These are phyloP conservation scores for Harpagifer antarcticus DNA, from an alignment of 2,797 vertebrate genomes.

Conservation along the genomic window DNA sequence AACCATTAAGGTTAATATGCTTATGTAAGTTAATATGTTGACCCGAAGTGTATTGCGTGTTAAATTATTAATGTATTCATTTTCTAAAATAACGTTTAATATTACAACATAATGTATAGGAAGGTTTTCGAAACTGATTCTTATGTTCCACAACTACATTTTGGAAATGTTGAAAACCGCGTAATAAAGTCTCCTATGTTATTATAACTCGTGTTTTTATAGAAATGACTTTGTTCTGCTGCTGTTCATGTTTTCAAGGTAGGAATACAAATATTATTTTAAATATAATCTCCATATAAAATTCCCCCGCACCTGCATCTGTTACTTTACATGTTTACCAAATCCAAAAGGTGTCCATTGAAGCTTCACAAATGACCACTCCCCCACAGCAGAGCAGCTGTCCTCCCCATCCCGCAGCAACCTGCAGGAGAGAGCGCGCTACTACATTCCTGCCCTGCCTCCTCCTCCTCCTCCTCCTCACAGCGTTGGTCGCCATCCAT, in stretches of 20 bases:
- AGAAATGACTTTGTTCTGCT: background rate
- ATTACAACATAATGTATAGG: background rate
- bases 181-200: background rate
- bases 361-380: conserved; percentile 55
- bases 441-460: conserved; percentile 68
- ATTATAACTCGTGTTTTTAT: background rate
- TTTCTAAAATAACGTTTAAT: background rate
- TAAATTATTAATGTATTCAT: background rate
- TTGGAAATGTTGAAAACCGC: background rate
- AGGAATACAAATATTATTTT: background rate
- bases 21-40: background rate
- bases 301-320: background rate
- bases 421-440: conserved; percentile 79
- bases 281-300: background rate
- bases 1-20: background rate
- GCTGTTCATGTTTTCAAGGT: background rate
- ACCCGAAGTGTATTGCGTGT: background rate
- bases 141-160: background rate
- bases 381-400: conserved; percentile 36
- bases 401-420: conserved; percentile 61
- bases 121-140: no score
- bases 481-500: conserved; percentile 76
- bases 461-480: conserved; percentile 68
- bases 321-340: conserved; percentile 35
- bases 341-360: conserved; percentile 29